Evolutionary conservation across 2,888 invertebrate species (phyloP), one percentile per base, ranked within the genome.

Genomic region (Marronus borbonicus): DNA sequence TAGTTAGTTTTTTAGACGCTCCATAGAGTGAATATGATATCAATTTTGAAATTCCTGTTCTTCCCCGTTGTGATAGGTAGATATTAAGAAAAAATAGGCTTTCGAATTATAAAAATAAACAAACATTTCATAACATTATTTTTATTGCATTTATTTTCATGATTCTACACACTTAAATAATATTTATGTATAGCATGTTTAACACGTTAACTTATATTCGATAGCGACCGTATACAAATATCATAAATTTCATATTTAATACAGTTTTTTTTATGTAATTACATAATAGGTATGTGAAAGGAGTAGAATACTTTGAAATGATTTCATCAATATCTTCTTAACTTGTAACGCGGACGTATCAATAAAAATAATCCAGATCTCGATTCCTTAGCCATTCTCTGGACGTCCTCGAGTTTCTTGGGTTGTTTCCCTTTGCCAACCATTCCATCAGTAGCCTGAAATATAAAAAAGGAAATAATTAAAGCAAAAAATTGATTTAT

Each of bases 381-480:
- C 62, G 60, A 24, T 62, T 60, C 28, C 66, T 66, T 68, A 52
- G 36, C 58, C 66, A 66, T 65, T 76, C 66, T 58, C 17, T 66
- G n/a, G 55, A 58, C 20, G 66, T 66, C 66, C 44, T 55, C 31
- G 55, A 14, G 36, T 66, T 76, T 20, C 44, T 66, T n/a, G 68
- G 44, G 36, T 60, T 77, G 8, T 62, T 77, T 77, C 69, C 77
- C 69, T 28, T 77, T 5, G 60, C 69, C 28, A 77, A 60, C 77
- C 77, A 77, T 60, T 69, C 69, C 77, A 77, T 77, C 24, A 77
- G 39, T 24, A 77, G 55, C 39, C 77, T 77, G 31, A 69, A 77
- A 76, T 12, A 20, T 14, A 49, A 17, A 68, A 17, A 68, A 5
- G 10, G 28, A 17, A 12, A 62, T 5, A 36, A 36, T 36, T 36